These are phyloP conservation scores for Odobenus rosmarus DNA, from an alignment of 2,113 vertebrate genomes.

Conservation along the genomic window DNA sequence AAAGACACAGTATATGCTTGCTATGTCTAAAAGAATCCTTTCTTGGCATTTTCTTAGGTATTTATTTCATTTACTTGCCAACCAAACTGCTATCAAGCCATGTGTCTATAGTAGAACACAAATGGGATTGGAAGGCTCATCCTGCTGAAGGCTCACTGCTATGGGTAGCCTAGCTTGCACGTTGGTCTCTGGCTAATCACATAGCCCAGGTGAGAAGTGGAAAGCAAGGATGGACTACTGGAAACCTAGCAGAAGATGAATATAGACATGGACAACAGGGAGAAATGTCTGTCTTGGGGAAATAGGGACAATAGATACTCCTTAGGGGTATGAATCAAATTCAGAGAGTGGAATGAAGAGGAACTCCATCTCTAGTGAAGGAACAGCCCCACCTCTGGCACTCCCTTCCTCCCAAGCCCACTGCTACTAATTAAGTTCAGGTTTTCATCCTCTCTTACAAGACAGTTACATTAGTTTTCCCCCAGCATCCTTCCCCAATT, in stretches of 20 bases:
- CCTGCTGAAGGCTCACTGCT: not conserved
- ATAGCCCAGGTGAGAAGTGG: not conserved
- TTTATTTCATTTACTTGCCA: conserved; percentile 67
- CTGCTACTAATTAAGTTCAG: not conserved
- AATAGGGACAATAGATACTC: not conserved
- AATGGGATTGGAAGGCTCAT: not conserved
- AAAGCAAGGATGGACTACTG: not conserved
- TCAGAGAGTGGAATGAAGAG: not conserved
- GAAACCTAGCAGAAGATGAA: conserved; percentile 2
- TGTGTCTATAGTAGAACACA: conserved; percentile 38
- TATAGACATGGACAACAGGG: not conserved
- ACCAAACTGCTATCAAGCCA: not conserved
- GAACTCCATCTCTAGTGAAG: not conserved
- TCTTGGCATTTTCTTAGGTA: conserved; percentile 50
- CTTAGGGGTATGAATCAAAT: not conserved
- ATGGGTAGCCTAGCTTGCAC: not conserved
- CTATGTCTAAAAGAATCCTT: conserved; percentile 50
- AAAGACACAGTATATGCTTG: conserved; percentile 62
- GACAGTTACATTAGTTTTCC: not conserved
- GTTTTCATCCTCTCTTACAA: not conserved
- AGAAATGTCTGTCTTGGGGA: not conserved
- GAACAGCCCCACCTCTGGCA: not conserved
- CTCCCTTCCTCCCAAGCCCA: not conserved
- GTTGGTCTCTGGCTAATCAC: not conserved
- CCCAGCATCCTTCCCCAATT: not conserved